phyloP scores from a whole-genome alignment of 2,888 invertebrate genomes.

The Sinodicranocentrus sp. region DNA sequence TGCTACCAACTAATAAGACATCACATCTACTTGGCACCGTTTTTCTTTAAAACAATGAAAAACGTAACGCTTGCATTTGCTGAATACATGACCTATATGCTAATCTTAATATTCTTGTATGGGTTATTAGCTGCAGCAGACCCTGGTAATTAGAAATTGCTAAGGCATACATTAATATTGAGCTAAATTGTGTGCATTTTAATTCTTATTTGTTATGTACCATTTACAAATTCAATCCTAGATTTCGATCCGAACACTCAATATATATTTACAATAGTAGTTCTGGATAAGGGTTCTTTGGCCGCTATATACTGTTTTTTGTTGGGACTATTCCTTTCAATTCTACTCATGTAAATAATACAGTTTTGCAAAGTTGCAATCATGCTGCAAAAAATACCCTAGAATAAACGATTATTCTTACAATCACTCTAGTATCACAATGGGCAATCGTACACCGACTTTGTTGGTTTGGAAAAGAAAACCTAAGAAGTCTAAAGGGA shows the following conservation, averaged over 20 bases:
- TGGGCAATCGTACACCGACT: too few relatives aligned
- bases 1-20: slow-evolving; percentile 11
- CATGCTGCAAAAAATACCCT: too few relatives aligned
- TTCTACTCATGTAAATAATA: slow-evolving; percentile 35
- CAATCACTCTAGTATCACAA: too few relatives aligned
- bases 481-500: too few relatives aligned
- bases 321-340: background rate
- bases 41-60: slow-evolving; percentile 3
- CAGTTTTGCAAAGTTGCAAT: too few relatives aligned
- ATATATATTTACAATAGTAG: slow-evolving; percentile 1
- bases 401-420: too few relatives aligned
- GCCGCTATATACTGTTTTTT: slow-evolving; percentile 31
- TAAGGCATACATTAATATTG: too few relatives aligned
- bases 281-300: slow-evolving; percentile 26
- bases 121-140: slow-evolving; percentile 30
- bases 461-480: too few relatives aligned
- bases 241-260: background rate
- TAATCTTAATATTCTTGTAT: slow-evolving; percentile 35
- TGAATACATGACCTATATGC: slow-evolving; percentile 53
- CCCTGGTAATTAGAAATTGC: too few relatives aligned
- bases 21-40: slow-evolving; percentile 48
- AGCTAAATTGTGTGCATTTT: too few relatives aligned
- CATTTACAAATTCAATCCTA: too few relatives aligned
- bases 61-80: slow-evolving; percentile 37
- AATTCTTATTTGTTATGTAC: too few relatives aligned